Evolutionary conservation across 2,888 invertebrate species (phyloP).

Genomic region (Amorpha juglandis): DNA sequence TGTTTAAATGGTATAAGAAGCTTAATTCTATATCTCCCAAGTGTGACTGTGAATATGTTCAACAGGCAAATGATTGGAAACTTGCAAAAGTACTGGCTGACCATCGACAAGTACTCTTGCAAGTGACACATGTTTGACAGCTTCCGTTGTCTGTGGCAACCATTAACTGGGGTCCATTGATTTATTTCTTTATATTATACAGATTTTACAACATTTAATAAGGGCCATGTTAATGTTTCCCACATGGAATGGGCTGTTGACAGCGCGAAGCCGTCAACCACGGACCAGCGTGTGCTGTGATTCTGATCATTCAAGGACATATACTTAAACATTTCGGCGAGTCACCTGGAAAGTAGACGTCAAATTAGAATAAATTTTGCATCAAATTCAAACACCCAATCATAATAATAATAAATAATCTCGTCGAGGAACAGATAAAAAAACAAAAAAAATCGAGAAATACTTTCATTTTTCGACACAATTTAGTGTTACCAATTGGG

Average conservation of each 20-base stretch:
- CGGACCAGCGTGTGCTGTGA: constrained; percentile 75
- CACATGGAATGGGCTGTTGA: constrained; percentile 27
- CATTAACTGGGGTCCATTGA: constrained; percentile 33
- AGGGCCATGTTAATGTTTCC: constrained; percentile 37
- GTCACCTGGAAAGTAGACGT: constrained; percentile 83
- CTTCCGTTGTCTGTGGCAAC: constrained; percentile 54
- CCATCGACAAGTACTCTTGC: constrained; percentile 70
- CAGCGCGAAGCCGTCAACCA: constrained; percentile 65
- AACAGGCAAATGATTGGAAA: constrained; percentile 76
- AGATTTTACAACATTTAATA: not conserved
- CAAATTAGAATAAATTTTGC: constrained; percentile 83
- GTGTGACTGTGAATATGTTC: constrained; percentile 75
- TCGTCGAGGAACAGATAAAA: constrained; percentile 33
- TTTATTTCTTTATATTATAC: not conserved
- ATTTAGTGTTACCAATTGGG: constrained; percentile 76
- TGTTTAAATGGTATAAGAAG: constrained; percentile 76
- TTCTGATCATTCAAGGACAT: constrained; percentile 73
- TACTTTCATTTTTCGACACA: constrained; percentile 66
- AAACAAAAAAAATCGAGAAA: constrained; percentile 31
- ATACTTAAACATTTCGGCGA: constrained; percentile 80
- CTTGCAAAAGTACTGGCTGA: constrained; percentile 78
- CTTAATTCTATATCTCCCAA: constrained; percentile 80
- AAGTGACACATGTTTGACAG: constrained; percentile 68
- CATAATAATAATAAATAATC: constrained; percentile 58
- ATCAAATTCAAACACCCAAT: constrained; percentile 76